Conservation (phyloP, 2,888 invertebrate genomes). For the Unio delphinus region DNA sequence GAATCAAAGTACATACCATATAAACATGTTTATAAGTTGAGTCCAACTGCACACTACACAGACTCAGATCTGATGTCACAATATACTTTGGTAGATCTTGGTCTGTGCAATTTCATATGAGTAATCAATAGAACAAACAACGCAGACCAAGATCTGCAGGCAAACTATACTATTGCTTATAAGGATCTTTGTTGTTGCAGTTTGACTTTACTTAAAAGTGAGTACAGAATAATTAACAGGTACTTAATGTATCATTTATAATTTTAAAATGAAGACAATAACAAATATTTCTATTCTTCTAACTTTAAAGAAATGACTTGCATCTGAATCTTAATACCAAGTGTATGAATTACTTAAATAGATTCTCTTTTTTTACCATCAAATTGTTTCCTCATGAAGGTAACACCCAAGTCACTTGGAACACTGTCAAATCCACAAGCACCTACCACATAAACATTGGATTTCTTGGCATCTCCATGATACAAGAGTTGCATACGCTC, state of each 20-base stretch:
- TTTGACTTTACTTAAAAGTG: too few relatives aligned
- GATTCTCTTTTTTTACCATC: constrained; percentile 38
- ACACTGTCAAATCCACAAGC: constrained; percentile 96
- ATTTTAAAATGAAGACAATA: background rate
- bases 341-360: background rate
- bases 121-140: too few relatives aligned
- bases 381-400: constrained; percentile 75
- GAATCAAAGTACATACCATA: background rate
- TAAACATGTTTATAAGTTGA: too few relatives aligned
- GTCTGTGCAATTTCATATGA: too few relatives aligned
- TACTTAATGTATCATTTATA: background rate
- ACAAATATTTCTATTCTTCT: background rate
- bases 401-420: constrained; percentile 88
- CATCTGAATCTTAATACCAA: background rate
- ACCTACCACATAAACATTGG: constrained; percentile 88
- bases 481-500: constrained; percentile 89
- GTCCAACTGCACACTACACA: too few relatives aligned
- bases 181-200: too few relatives aligned
- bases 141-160: too few relatives aligned
- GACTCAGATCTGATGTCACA: too few relatives aligned
- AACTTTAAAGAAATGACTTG: background rate
- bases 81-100: too few relatives aligned
- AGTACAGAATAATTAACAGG: too few relatives aligned
- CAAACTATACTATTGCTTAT: too few relatives aligned
- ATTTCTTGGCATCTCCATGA: constrained; percentile 78